Evolutionary conservation across 2,797 vertebrate genomes (phyloP), one percentile per base, ranked within the genome.

Genomic region (Urophycis tenuis): DNA sequence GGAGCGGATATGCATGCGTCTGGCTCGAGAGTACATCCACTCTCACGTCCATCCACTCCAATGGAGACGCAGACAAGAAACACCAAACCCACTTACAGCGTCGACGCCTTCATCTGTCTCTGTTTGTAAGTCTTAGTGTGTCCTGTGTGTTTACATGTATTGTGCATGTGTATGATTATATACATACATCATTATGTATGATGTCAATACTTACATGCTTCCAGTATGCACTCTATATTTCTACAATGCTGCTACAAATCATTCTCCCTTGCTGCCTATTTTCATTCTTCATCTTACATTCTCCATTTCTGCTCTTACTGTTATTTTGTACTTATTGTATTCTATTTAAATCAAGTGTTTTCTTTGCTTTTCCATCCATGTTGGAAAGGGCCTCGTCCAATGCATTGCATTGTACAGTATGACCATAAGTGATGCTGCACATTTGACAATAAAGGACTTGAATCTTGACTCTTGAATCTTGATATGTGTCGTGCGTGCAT

Each of bases 121-220:
- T 31, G 32, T 30, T 34, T 53, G 45, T 22, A 29, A 12, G n/a
- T 69, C 25, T 3, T 69, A n/a, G 71, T 35, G 33, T 32, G 34
- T 9, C 9, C 41, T 49, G 73, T 60, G 73, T 32, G 15, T 53
- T 34, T 39, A 9, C 1, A 45, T 33, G 41, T 53, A 17, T 5
- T 75, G 49, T 35, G 19, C 12, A 49, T 69, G 79, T 81, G 81
- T 79, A 31, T 71, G 35, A n/a, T n/a, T n/a, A n/a, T n/a, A n/a
- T n/a, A n/a, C n/a, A n/a, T n/a, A n/a, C n/a, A n/a, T n/a, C n/a
- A n/a, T n/a, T n/a, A n/a, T n/a, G n/a, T n/a, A n/a, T n/a, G n/a
- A n/a, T n/a, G n/a, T n/a, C n/a, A n/a, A n/a, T n/a, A n/a, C n/a
- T n/a, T n/a, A n/a, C n/a, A n/a, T n/a, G n/a, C n/a, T n/a, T n/a